Conservation (phyloP, 2,888 invertebrate species). For the Cephus pygmeus region DNA sequence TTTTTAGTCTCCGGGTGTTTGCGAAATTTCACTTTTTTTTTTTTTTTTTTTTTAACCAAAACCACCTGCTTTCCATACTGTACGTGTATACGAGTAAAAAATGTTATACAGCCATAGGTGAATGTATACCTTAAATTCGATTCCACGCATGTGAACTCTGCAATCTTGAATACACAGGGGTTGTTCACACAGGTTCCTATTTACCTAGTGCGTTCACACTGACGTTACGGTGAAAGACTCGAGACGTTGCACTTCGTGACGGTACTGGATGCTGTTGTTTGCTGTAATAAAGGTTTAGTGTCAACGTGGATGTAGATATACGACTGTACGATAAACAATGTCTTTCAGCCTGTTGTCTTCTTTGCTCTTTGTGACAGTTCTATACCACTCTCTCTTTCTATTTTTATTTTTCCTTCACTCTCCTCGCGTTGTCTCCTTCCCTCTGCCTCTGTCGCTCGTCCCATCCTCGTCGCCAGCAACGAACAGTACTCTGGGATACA, state of each 20-base stretch:
- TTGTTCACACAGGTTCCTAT: not conserved
- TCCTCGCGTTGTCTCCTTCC: constrained; percentile 13
- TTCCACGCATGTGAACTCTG: not conserved
- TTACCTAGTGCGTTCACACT: not conserved
- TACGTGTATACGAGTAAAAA: too few relatives aligned
- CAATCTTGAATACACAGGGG: not conserved
- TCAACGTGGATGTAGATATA: constrained; percentile 19
- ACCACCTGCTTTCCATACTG: too few relatives aligned
- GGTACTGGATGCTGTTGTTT: constrained; percentile 8
- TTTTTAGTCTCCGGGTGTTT: too few relatives aligned
- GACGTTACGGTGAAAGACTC: too few relatives aligned
- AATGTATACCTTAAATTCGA: too few relatives aligned
- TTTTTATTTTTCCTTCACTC: constrained; percentile 12
- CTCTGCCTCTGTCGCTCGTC: too few relatives aligned
- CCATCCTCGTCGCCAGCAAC: too few relatives aligned
- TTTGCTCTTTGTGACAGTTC: not conserved
- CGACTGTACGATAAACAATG: constrained; percentile 20
- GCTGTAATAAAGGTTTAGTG: constrained; percentile 23
- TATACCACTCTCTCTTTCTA: constrained; percentile 3
- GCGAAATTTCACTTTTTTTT: too few relatives aligned
- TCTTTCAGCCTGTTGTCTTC: not conserved
- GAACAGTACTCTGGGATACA: too few relatives aligned
- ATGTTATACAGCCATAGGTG: too few relatives aligned
- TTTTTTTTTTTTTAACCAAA: too few relatives aligned
- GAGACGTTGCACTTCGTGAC: not conserved